Evolutionary conservation across 2,797 vertebrate species (phyloP).

Genomic region (Sebastes cheni): DNA sequence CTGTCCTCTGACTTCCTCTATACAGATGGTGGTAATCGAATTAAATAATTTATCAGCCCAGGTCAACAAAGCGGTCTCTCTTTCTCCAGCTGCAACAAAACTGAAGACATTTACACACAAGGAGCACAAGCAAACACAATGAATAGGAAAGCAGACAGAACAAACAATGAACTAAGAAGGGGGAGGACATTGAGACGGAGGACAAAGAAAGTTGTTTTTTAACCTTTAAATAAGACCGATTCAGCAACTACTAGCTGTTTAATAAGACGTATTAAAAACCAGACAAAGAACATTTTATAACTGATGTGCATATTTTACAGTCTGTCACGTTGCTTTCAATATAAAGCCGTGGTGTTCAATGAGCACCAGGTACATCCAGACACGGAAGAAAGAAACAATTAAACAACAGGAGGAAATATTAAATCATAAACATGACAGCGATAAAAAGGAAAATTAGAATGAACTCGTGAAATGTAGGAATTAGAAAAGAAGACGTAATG

Average conservation of each 20-base stretch:
- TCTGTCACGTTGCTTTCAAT: not conserved
- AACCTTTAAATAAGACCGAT: not conserved
- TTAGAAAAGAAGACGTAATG: not conserved
- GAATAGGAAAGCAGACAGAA: not conserved
- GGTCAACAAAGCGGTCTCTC: conserved; percentile 17
- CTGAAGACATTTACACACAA: not conserved
- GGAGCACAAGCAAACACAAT: not conserved
- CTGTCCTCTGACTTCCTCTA: conserved; percentile 27
- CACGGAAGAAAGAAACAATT: too few species aligned
- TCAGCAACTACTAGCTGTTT: not conserved
- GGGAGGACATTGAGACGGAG: not conserved
- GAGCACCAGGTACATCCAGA: not conserved
- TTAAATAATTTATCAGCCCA: conserved; percentile 52
- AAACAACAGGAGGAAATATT: too few species aligned
- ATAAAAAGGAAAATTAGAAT: not conserved
- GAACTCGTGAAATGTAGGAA: not conserved
- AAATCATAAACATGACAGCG: not conserved
- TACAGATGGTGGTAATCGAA: conserved; percentile 24
- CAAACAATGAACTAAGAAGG: not conserved
- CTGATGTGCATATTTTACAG: not conserved
- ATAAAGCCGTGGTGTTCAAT: not conserved
- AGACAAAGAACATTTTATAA: not conserved
- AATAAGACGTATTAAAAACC: not conserved
- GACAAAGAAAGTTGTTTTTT: not conserved
- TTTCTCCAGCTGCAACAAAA: not conserved